Evolutionary conservation across 2,113 vertebrate genomes (phyloP).

Genomic region (Merops nubicus): DNA sequence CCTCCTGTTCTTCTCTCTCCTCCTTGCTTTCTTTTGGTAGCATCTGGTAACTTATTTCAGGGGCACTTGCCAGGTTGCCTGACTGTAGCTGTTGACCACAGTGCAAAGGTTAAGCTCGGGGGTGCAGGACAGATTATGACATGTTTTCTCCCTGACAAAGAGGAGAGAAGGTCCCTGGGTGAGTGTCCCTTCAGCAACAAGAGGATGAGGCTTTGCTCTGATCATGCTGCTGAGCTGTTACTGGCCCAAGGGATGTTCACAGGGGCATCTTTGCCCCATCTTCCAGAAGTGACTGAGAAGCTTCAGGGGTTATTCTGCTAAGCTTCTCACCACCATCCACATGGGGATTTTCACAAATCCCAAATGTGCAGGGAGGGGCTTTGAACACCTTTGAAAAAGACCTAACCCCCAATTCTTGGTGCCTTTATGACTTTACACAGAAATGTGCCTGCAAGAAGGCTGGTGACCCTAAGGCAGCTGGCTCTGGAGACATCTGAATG

Average conservation of each 20-base stretch:
- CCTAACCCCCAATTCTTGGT: background rate
- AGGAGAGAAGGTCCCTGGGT: background rate
- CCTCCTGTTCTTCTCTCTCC: background rate
- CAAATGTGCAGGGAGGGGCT: background rate
- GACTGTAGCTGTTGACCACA: background rate
- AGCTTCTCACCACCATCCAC: background rate
- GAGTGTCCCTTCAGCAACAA: fast-evolving
- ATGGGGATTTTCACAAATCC: background rate
- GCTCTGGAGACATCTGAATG: background rate
- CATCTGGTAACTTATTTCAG: background rate
- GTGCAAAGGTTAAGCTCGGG: background rate
- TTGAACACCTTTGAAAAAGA: background rate
- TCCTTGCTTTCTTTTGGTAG: background rate
- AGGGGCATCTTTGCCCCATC: background rate
- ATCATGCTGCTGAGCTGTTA: fast-evolving
- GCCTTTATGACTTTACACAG: fast-evolving
- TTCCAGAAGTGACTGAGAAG: background rate
- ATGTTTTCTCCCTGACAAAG: background rate
- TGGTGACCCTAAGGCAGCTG: background rate
- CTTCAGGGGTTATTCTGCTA: background rate
- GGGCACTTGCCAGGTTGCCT: background rate
- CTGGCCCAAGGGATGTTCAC: fast-evolving
- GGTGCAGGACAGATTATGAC: background rate
- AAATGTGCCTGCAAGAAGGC: background rate
- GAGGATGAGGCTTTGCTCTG: background rate